Base-by-base conservation (phyloP, 2,113 vertebrate genomes). In the Chunga burmeisteri region DNA sequence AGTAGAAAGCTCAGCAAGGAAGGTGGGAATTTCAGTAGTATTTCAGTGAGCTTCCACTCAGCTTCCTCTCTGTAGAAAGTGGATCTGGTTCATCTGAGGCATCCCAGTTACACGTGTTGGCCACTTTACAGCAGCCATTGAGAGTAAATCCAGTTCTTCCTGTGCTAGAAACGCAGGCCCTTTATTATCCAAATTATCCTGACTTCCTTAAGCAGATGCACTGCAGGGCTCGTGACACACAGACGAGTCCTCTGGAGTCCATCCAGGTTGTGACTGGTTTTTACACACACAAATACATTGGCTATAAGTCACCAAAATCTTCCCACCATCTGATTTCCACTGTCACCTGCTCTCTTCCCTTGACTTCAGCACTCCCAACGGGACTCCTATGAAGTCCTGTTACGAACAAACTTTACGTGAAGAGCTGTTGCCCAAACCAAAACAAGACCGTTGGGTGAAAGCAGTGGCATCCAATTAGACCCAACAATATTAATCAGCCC, bases 101-200 rank as follows among this genome's bases (percentile, higher is more conserved):
- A 74, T 13, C 52, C 23, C 30, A 79, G 82, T 14, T n/a, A 0
- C 65, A 81, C 0, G 0, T 74, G 70, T 68, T 66, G 66, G 56
- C 59, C 59, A 44, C 72, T 81, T 88, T 71, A 67, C n/a, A 92
- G 79, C 79, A 93, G 40, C 68, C 68, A 61, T 18, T 36, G 70
- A 86, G 80, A 91, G 89, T 72, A 89, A 95, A 94, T 88, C 73
- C 83, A 85, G 56, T 61, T 90, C 65, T 85, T 94, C 79, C 82
- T 90, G 65, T 67, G 61, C 70, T 77, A 68, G 62, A 59, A 88
- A 25, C 3, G 0, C 53, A 55, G 47, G 47, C 32, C 40, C 49
- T 83, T 92, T 93, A 56, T 75, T 59, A 80, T 65, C 77, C 53
- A 72, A 82, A 72, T 20, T 73, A 75, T 79, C 56, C 86, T 53